Percentiles rank a stretch among this genome's conserved stretches.
phyloP scores from a whole-genome alignment of 2,113 vertebrate genomes.

The Caretta caretta region DNA sequence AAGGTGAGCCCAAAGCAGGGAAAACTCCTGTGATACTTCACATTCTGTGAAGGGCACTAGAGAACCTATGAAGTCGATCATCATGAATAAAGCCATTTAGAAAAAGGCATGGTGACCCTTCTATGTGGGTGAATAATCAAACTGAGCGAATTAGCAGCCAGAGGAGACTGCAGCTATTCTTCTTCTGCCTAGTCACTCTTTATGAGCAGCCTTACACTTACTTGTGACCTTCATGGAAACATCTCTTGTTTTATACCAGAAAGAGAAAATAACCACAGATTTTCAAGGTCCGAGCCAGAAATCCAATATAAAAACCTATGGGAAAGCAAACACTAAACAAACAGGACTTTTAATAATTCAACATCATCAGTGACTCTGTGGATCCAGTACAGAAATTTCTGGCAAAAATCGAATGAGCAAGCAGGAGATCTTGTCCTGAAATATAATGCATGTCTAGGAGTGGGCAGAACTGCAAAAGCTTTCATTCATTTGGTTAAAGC shows the following conservation, averaged over 20 bases:
- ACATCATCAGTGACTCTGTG: neutral
- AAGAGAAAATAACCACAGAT: slow-evolving; percentile 49
- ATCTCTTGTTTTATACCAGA: slow-evolving; percentile 65
- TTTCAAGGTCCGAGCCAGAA: slow-evolving; percentile 40
- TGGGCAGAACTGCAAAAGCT: neutral
- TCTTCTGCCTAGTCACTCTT: slow-evolving; percentile 67
- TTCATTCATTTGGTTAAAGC: neutral
- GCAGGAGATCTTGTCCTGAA: neutral
- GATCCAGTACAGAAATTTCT: neutral
- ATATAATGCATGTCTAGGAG: slow-evolving; percentile 35
- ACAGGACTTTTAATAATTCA: neutral
- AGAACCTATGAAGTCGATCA: slow-evolving; percentile 42
- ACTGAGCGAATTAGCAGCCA: slow-evolving; percentile 40
- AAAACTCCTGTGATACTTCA: slow-evolving; percentile 42
- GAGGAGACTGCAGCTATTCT: slow-evolving; percentile 34
- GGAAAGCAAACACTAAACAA: slow-evolving; percentile 11
- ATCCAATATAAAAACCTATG: slow-evolving; percentile 58
- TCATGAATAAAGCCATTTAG: slow-evolving; percentile 61
- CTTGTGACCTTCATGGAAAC: slow-evolving; percentile 45
- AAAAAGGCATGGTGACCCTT: slow-evolving; percentile 33
- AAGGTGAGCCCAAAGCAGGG: slow-evolving; percentile 26
- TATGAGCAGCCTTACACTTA: slow-evolving; percentile 56
- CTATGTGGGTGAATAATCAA: slow-evolving; percentile 47
- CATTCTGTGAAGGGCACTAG: slow-evolving; percentile 49
- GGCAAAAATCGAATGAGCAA: slow-evolving; percentile 14